These are phyloP conservation scores for Drosophila paracracens DNA, from an alignment of 2,888 invertebrate species.

Conservation along the genomic window DNA sequence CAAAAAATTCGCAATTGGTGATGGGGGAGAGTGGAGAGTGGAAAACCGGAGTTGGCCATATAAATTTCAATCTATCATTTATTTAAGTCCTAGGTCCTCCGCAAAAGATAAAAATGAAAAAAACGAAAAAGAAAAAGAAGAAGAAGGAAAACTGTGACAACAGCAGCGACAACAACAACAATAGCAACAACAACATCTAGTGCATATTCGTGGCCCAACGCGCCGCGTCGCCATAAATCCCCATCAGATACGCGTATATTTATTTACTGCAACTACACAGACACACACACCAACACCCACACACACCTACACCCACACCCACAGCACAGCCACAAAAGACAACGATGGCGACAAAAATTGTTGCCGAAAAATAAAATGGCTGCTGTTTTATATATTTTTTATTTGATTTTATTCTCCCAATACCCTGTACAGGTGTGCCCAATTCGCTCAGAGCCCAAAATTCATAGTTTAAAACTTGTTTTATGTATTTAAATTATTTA, in stretches of 20 bases:
- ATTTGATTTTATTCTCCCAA: constrained; percentile 56
- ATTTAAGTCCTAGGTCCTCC: constrained; percentile 75
- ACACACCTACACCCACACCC: constrained; percentile 14
- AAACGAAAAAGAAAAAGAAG: not conserved
- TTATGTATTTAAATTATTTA: not conserved
- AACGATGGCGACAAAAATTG: constrained; percentile 76
- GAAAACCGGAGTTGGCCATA: constrained; percentile 53
- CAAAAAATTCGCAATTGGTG: constrained; percentile 62
- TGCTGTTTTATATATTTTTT: constrained; percentile 60
- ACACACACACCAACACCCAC: constrained; percentile 22
- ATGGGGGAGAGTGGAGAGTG: constrained; percentile 10
- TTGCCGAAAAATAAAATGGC: constrained; percentile 78
- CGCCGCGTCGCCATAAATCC: constrained; percentile 77
- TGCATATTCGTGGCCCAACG: constrained; percentile 54
- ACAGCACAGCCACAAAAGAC: constrained; percentile 35
- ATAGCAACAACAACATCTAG: constrained; percentile 43
- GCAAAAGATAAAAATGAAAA: constrained; percentile 43
- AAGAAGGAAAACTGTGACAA: constrained; percentile 22
- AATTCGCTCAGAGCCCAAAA: not conserved
- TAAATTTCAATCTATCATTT: constrained; percentile 82
- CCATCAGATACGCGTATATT: constrained; percentile 81
- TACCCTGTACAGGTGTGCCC: constrained; percentile 48
- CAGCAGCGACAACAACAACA: constrained; percentile 20
- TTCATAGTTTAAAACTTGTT: not conserved
- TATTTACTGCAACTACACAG: constrained; percentile 73